Base-by-base conservation (phyloP, 1,140 invertebrate species). In the Cherax destructor region DNA sequence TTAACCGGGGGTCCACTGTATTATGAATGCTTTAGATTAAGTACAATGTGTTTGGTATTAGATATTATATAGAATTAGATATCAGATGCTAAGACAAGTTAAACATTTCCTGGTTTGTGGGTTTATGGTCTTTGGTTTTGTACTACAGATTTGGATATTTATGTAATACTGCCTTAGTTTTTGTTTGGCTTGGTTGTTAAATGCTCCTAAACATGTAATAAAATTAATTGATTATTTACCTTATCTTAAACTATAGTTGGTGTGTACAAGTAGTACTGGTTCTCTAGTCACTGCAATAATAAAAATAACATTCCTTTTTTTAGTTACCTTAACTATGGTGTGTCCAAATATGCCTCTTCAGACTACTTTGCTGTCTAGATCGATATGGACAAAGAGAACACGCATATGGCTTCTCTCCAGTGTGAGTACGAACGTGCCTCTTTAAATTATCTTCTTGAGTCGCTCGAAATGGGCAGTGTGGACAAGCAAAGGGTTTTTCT, bases 371-470 rank as follows among this genome's bases (percentile, higher is more conserved):
- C 69, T 79, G 85, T 83, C 50, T 65, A 50, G 83, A 88, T 52
- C 87, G 65, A 30, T 92, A 92, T 10, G 86, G 72, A 95, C 99
- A 99, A 4, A 98, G 97, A 93, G 97, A 97, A 94, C 99, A 99
- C 94, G 98, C 98, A 95, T 99, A 99, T 0, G 99, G 99, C 74
- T 99, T 95, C 94, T 99, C 99, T 0, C 99, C 99, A 4, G 98
- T 99, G 94, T 99, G 99, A 21, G 99, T 99, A 90, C 99, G 96
- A 65, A 99, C 94, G 94, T 99, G 99, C 92, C 99, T 99, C 95
- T 99, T 99, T 13, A 99, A 95, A 95, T 99, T 87, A 78, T 84
- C 92, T 74, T 92, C 86, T 47, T 93, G 92, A 61, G 86, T 92
- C 52, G 94, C 93, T 49, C 83, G 74, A 74, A 92, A 93, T 18